Conservation (phyloP, 2,888 invertebrate species). For the Heteromyza rotundicornis region DNA sequence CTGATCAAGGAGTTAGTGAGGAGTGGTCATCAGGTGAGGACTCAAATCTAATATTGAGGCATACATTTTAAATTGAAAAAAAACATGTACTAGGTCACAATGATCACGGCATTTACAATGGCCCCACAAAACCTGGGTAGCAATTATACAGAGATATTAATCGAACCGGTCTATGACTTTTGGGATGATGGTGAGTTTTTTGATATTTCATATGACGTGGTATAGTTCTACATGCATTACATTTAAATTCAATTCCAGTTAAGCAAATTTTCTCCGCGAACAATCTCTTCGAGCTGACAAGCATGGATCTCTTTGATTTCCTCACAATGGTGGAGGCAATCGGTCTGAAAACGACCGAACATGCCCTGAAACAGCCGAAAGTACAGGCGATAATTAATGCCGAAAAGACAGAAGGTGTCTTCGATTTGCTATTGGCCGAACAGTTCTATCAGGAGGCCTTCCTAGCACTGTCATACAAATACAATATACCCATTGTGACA, state of each 20-base stretch:
- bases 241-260: slow-evolving; percentile 37
- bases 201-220: not conserved
- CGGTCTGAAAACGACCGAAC: slow-evolving; percentile 51
- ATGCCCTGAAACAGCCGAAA: slow-evolving; percentile 53
- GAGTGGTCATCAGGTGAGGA: slow-evolving; percentile 63
- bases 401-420: slow-evolving; percentile 46
- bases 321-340: slow-evolving; percentile 54
- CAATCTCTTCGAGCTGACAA: slow-evolving; percentile 53
- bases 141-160: slow-evolving; percentile 59
- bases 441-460: slow-evolving; percentile 63
- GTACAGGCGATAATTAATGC: slow-evolving; percentile 54
- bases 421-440: slow-evolving; percentile 62
- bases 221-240: not conserved
- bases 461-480: slow-evolving; percentile 58
- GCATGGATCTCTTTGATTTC: slow-evolving; percentile 43
- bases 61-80: not conserved
- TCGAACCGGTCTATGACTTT: slow-evolving; percentile 57
- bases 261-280: slow-evolving; percentile 45
- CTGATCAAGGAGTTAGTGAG: slow-evolving; percentile 59
- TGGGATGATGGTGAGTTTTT: slow-evolving; percentile 47
- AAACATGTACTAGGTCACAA: slow-evolving; percentile 36
- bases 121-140: slow-evolving; percentile 42
- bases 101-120: slow-evolving; percentile 43
- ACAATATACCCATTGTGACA: slow-evolving; percentile 61
- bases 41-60: not conserved